Conservation (phyloP, 2,113 vertebrate genomes). For the Coptodon rendalli region DNA sequence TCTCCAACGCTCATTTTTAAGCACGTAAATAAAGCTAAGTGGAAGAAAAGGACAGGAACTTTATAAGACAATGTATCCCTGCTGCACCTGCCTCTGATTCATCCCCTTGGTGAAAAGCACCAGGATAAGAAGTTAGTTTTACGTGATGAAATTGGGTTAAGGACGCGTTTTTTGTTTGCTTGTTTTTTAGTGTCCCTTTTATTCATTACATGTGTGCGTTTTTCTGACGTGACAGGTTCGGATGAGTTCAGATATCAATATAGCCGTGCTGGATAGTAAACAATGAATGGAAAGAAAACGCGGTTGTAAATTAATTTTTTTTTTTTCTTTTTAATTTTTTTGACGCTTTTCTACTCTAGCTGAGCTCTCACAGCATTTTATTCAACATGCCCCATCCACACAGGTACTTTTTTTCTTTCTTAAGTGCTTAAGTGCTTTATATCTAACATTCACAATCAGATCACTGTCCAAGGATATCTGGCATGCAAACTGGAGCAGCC, state of each 20-base stretch:
- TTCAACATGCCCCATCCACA: neutral
- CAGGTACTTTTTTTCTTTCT: neutral
- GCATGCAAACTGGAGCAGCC: neutral
- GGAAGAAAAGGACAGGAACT: neutral
- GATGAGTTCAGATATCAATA: slow-evolving; percentile 2
- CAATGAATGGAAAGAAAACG: neutral
- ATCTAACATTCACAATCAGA: neutral
- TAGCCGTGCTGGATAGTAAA: neutral
- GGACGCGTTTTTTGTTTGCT: neutral
- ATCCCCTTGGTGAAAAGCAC: slow-evolving; percentile 21
- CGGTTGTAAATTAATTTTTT: neutral
- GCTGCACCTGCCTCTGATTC: slow-evolving; percentile 5
- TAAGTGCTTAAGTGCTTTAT: neutral
- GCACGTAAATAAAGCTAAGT: neutral
- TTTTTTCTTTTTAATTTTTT: neutral
- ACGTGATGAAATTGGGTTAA: slow-evolving; percentile 63
- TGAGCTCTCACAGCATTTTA: neutral
- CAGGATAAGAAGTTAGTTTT: slow-evolving; percentile 66
- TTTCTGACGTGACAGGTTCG: slow-evolving; percentile 20
- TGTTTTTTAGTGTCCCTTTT: slow-evolving; percentile 74
- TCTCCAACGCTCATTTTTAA: neutral
- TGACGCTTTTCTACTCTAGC: neutral
- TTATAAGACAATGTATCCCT: neutral
- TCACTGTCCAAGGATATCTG: neutral
- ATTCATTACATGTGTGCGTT: slow-evolving; percentile 67